phyloP scores from a whole-genome alignment of 2,888 invertebrate genomes.

The Eupithecia tripunctaria region DNA sequence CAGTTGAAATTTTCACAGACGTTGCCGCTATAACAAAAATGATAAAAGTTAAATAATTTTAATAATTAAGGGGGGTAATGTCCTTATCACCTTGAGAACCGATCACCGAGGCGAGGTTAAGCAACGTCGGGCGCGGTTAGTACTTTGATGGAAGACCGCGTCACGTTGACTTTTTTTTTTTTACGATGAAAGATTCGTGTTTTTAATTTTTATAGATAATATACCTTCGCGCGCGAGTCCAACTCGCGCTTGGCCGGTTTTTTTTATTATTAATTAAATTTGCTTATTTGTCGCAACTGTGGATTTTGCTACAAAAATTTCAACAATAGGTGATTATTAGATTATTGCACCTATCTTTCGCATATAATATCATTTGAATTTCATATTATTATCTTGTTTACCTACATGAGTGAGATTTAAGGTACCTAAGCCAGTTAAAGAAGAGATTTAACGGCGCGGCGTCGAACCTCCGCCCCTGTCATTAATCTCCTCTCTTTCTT shows the following conservation, averaged over 20 bases:
- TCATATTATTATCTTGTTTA: neutral
- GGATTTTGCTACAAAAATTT: neutral
- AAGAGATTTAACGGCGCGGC: conserved; percentile 57
- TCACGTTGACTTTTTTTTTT: neutral
- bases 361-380: neutral
- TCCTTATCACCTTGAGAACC: too few relatives aligned
- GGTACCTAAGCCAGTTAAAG: conserved; percentile 40
- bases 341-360: too few relatives aligned
- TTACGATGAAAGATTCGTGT: too few relatives aligned
- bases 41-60: too few relatives aligned
- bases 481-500: conserved; percentile 79
- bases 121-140: conserved; percentile 76
- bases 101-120: too few relatives aligned
- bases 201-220: too few relatives aligned
- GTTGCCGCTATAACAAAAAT: too few relatives aligned
- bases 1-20: too few relatives aligned
- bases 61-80: too few relatives aligned
- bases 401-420: neutral
- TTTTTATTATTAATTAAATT: too few relatives aligned
- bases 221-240: too few relatives aligned
- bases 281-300: neutral
- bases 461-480: conserved; percentile 64
- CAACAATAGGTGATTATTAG: neutral
- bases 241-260: too few relatives aligned
- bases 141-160: conserved; percentile 77